A percentile compares a stretch with the other conserved stretches of the same genome.
These are phyloP conservation scores for Leucophenga varia DNA, from an alignment of 1,140 invertebrate genomes.

Conservation along the genomic window DNA sequence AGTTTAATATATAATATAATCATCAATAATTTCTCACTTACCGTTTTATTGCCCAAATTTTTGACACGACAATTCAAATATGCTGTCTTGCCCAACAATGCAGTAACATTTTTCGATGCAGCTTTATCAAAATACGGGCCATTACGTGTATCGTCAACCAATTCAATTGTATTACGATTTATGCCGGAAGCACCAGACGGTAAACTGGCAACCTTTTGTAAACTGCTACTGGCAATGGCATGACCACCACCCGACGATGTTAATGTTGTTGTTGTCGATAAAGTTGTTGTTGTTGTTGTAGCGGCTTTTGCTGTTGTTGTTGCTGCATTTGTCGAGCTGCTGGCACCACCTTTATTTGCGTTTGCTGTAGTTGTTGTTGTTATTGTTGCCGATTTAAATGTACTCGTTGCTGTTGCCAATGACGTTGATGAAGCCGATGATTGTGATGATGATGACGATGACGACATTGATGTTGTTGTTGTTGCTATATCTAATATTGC, in stretches of 20 bases:
- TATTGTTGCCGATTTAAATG: background rate
- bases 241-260: too few species aligned
- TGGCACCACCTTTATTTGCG: constrained; percentile 7
- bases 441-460: background rate
- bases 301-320: background rate
- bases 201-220: constrained; percentile 30
- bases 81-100: constrained; percentile 79
- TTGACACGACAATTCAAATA: constrained; percentile 82
- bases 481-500: too few species aligned
- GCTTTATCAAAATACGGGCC: constrained; percentile 55
- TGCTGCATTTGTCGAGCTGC: too few species aligned
- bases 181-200: constrained; percentile 23
- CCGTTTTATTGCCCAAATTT: constrained; percentile 84
- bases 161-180: constrained; percentile 49
- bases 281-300: constrained; percentile 1
- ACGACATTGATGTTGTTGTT: constrained; percentile 2
- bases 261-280: constrained; percentile 19
- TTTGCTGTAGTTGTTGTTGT: constrained; percentile 25
- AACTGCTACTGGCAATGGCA: constrained; percentile 34
- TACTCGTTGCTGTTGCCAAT: constrained; percentile 16
- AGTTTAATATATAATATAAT: background rate
- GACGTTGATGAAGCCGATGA: background rate
- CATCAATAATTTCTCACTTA: constrained; percentile 57
- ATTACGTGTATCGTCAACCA: constrained; percentile 43
- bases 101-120: constrained; percentile 65